Evolutionary conservation across 2,888 invertebrate genomes (phyloP), one percentile per base, ranked within the genome.

Genomic region (Lordiphosa andalusiaca): DNA sequence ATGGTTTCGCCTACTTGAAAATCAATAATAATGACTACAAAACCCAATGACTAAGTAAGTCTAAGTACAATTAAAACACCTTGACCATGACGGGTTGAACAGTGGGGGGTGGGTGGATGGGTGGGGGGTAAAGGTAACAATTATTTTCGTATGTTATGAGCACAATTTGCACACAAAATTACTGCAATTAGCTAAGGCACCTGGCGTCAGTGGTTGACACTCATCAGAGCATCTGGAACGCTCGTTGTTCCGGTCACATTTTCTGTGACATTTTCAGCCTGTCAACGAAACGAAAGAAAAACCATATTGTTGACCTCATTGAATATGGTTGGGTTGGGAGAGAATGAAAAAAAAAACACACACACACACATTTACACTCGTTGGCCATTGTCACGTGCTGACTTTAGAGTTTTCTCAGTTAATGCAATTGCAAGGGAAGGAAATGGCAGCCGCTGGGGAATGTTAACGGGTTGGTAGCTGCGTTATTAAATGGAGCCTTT

Each of bases 331-430:
- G 30, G 23, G 35, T 44, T 47, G 30, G 36, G 16, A n/a, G 48
- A 6, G 13, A 50, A 49, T 9, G 16, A 59, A 72, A 72, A 73
- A n/a, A n/a, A n/a, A n/a, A n/a, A n/a, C n/a, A n/a, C n/a, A n/a
- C n/a, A n/a, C n/a, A n/a, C n/a, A 70, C 67, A 64, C 69, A 73
- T 73, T 71, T 77, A 25, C 71, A 47, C 67, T 30, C 61, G 44
- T 2, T 0, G 3, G 3, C 63, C 67, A 68, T 73, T 81, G 78
- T 81, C 78, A 80, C 78, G 82, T 81, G 68, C 73, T 77, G 71
- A 62, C 75, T 30, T 30, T 30, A 30, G 30, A 9, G 9, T 30
- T 30, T 30, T 30, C 75, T 64, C 51, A 41, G 53, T 61, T 55
- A 53, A 40, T 56, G 53, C 64, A 71, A 68, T 65, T 30, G 30